Conservation (phyloP, 2,797 vertebrate species). For the Peromyscus aztecus region DNA sequence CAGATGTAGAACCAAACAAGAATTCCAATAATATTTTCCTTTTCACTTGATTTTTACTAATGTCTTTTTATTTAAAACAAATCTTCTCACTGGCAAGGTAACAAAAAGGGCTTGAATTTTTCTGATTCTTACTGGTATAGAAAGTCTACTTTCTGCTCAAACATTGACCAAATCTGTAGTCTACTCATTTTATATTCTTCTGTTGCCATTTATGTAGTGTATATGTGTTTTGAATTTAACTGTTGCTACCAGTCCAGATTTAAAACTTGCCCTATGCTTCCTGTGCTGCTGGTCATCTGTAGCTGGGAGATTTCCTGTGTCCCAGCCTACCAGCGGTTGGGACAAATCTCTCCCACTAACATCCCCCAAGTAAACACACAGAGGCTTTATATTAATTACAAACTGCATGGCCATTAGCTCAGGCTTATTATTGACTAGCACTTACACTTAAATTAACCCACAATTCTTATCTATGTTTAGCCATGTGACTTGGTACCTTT, state of each 20-base stretch:
- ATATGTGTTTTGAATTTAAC: constrained; percentile 2
- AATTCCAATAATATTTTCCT: background rate
- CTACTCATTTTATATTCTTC: background rate
- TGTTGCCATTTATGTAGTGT: constrained; percentile 28
- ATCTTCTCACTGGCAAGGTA: background rate
- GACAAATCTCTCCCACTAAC: no score
- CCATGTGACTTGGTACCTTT: no score
- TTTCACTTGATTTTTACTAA: constrained; percentile 45
- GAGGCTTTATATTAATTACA: no score
- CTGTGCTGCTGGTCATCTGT: background rate
- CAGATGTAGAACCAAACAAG: background rate
- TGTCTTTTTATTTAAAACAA: constrained; percentile 44
- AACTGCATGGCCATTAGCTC: no score
- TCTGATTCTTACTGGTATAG: background rate
- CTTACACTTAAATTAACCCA: no score
- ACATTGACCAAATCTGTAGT: background rate
- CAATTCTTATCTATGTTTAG: no score
- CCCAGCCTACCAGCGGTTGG: no score
- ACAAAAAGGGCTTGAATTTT: background rate
- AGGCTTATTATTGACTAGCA: no score
- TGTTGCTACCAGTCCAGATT: constrained; percentile 11
- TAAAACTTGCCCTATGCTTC: constrained; percentile 18
- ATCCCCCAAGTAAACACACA: no score
- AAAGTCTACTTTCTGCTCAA: constrained; percentile 10
- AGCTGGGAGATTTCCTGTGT: no score